Base-by-base conservation (phyloP, 2,888 invertebrate genomes). In the Eumerus sabulonum region DNA sequence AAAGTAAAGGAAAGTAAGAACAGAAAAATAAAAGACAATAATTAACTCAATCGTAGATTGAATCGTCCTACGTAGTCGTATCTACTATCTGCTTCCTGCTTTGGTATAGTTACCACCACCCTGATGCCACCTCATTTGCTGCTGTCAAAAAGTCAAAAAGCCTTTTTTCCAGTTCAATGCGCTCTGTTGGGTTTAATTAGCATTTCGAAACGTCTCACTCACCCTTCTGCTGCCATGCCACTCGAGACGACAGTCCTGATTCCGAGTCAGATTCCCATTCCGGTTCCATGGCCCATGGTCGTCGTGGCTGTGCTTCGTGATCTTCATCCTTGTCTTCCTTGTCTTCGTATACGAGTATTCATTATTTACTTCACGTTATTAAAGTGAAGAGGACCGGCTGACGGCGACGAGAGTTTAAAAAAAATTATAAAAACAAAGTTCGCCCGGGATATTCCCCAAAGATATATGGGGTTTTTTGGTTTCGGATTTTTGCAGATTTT, bases 141-240 rank as follows among this genome's bases (percentile, higher is more conserved):
- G 64, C 73, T 79, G 74, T 79, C 79, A 79, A 79, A 79, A 79
- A 79, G 79, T 79, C 79, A 79, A 70, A 79, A 79, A 76, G 81
- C 70, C 76, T 76, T 76, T 81, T 81, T 76, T 81, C 70, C 76
- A 57, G 70, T 66, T 66, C 66, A 76, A 62, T 76, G 57, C 81
- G 62, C 74, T 70, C 56, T 73, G 76, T 48, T 70, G 56, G 66
- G 42, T 76, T 81, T 81, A 76, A 76, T 76, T 81, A 81, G 81
- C 76, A 76, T 81, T 81, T 73, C 66, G 70, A 76, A 66, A 57
- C 66, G 70, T 66, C 54, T 70, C 64, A 60, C 59, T 48, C 54
- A 64, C 63, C 63, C 68, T 50, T n/a, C n/a, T 14, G 19, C 47
- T 64, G 67, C 27, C 36, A 42, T 45, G 27, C 50, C 51, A 16